Evolutionary conservation across 2,888 invertebrate genomes (phyloP), one percentile per base, ranked within the genome.

Genomic region (Drosophila mettleri): DNA sequence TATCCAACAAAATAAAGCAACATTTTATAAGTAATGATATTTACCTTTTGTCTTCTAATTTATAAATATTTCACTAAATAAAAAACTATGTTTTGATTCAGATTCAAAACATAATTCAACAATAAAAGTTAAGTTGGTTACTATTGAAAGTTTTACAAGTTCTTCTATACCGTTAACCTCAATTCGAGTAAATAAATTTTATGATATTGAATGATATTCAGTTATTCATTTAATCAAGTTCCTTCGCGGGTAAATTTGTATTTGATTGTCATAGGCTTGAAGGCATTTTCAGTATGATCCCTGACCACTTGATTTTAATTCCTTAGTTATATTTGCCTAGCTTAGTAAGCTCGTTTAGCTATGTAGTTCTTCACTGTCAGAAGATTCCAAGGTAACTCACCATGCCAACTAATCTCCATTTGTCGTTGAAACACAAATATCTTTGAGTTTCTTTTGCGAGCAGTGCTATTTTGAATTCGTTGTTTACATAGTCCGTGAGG

Each of bases 351-450:
- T 18, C 12, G 27, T 12, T 16, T 24, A 18, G 5, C 24, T 34
- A 2, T 14, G 34, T 24, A 49, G 49, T 24, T 34, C 22, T 6
- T 29, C 7, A 43, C 18, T 8, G 16, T 3, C n/a, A n/a, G 27
- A 29, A 18, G 29, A 7, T 22, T 24, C 24, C 31, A 43, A 31
- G 27, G 43, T 41, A 14, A 88, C 91, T 93, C 92, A 95, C 95
- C 94, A 95, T 94, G 93, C 95, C 95, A 85, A 95, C 94, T 90
- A 95, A 94, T 92, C 94, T 94, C 93, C 95, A 95, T 84, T 94
- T 94, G 92, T 93, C 93, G 93, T 95, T 95, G 94, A 95, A 96
- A 93, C 96, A 96, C 90, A 96, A 94, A 93, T 94, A 96, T 93
- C 95, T 94, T 91, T 94, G 94, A 89, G 94, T 94, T 91, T 95